Base-by-base conservation (phyloP, 2,888 invertebrate genomes). In the Aspidiotus destructor region DNA sequence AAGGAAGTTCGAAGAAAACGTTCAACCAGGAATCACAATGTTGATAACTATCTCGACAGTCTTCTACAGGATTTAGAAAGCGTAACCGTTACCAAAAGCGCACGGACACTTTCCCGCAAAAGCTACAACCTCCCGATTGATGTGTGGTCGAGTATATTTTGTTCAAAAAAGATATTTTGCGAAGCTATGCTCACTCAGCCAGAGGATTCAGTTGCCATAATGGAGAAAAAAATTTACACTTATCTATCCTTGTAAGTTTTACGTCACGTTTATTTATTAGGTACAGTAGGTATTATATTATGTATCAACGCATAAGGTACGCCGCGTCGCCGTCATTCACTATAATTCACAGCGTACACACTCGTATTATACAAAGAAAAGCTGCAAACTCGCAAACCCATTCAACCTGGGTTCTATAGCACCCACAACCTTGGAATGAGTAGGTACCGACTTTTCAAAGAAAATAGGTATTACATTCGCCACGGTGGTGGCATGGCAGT, bases 151-250 rank as follows among this genome's bases (percentile, higher is more conserved):
- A 85, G 86, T 76, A 87, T 88, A 2, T 86, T 86, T 67, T 89
- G 89, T 75, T 86, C 89, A 5, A 88, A 89, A 76, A 83, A 81
- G 74, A 82, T 88, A 72, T 88, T 89, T 78, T 89, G 89, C 77
- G 85, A 86, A 74, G 85, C 86, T 57, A 85, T 89, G 81, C 79
- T 85, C 54, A 81, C 83, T 70, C 86, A 87, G 73, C 80, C 84
- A 63, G 81, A 84, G 1, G 88, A 89, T 75, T 85, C 87, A 41
- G 79, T 85, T 71, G 82, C 85, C 72, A 80, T 85, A 57, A 88
- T 88, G 88, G 88, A 89, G 79, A 89, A 89, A 79, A 87, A 86
- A 76, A 88, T 89, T 86, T 84, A 85, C 74, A 83, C 84, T 62
- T 80, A 88, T 74, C 78, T 88, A 68, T 81, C 83, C 76, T 81